Base-by-base conservation (phyloP, 2,113 vertebrate species). In the Sinosuthora webbiana region DNA sequence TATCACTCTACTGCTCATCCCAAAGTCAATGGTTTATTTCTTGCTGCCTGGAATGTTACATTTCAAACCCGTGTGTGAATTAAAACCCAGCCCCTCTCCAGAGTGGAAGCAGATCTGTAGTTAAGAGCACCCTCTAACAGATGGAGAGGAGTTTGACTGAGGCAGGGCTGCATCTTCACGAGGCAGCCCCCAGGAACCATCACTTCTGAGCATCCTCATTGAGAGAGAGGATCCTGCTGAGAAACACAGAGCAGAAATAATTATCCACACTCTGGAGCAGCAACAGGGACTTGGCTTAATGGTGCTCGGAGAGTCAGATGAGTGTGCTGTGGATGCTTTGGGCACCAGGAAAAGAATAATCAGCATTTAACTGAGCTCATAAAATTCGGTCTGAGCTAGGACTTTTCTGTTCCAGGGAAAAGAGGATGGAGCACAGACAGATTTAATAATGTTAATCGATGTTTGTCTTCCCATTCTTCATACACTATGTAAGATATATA, bases 361-460 rank as follows among this genome's bases (percentile, higher is more conserved):
- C 96, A 95, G 96, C 95, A 90, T 49, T 87, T 93, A 90, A 85
- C 85, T 62, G 53, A 45, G 90, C 82, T 90, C 70, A 39, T 69
- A 83, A 92, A 95, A 94, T 77, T 69, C 63, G 0, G 4, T 33
- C 71, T 90, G 88, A 92, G 57, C 63, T 33, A 76, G 62, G 85
- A 45, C 65, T 95, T 76, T 45, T 49, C 49, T 79, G 33, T 95
- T 75, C 67, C 53, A 60, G 31, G 60, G 57, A 53, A 83, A 76
- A 87, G 63, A 56, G 20, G 25, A 35, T 25, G 16, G 49, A 75
- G 55, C 13, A 12, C 31, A 75, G 73, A 44, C 69, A 83, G 65
- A 55, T 83, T 90, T 80, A 74, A 83, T 69, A 22, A 50, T 45
- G 49, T 56, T 67, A 76, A 84, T 91, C 52, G 35, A 91, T 79